phyloP scores from a whole-genome alignment of 2,888 invertebrate genomes.

The Hemaris fuciformis region DNA sequence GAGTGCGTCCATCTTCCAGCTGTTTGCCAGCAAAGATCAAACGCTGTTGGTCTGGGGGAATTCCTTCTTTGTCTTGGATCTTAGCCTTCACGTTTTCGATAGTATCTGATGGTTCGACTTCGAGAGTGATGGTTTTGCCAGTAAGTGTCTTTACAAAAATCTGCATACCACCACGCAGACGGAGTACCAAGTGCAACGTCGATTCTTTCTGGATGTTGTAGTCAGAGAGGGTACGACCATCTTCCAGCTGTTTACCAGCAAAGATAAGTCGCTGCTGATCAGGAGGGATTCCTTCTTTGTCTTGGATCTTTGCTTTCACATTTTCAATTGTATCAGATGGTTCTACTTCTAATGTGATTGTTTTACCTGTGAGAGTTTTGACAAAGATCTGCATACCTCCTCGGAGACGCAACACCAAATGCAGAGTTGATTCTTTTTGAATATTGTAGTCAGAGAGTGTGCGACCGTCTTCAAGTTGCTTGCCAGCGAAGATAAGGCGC shows the following conservation, averaged over 20 bases:
- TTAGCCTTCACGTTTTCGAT: slow-evolving; percentile 70
- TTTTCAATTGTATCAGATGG: slow-evolving; percentile 60
- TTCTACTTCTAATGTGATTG: slow-evolving; percentile 59
- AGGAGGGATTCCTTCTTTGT: slow-evolving; percentile 62
- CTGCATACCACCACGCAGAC: slow-evolving; percentile 63
- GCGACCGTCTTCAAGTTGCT: slow-evolving; percentile 64
- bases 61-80: slow-evolving; percentile 65
- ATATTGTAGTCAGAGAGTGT: slow-evolving; percentile 67
- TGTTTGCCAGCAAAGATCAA: slow-evolving; percentile 62
- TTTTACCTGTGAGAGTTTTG: slow-evolving; percentile 57
- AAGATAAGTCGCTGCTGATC: slow-evolving; percentile 61
- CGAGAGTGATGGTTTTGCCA: slow-evolving; percentile 57
- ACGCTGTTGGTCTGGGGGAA: slow-evolving; percentile 64
- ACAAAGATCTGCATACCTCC: slow-evolving; percentile 67
- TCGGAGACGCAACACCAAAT: slow-evolving; percentile 59
- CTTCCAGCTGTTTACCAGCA: slow-evolving; percentile 59
- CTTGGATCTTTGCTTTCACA: slow-evolving; percentile 64
- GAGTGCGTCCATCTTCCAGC: slow-evolving; percentile 56
- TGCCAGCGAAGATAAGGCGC: slow-evolving; percentile 63
- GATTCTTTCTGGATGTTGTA: slow-evolving; percentile 65
- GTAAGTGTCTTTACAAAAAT: slow-evolving; percentile 61
- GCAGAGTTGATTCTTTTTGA: slow-evolving; percentile 65
- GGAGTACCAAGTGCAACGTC: slow-evolving; percentile 52
- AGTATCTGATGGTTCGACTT: slow-evolving; percentile 61
- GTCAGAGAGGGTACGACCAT: slow-evolving; percentile 58